Base-by-base conservation (phyloP, 2,888 invertebrate genomes). In the Chrysolina oricalcia region DNA sequence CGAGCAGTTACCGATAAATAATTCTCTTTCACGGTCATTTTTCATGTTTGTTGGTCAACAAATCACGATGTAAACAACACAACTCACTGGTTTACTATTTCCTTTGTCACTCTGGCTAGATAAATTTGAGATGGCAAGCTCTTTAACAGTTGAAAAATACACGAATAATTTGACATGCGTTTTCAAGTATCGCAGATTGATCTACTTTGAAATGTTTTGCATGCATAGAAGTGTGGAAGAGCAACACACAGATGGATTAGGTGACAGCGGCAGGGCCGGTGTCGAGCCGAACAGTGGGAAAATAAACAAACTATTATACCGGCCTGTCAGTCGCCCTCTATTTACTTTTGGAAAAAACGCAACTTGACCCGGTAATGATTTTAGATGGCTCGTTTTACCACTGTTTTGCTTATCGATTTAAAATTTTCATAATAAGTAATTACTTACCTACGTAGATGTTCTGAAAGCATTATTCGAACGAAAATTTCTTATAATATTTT, bases 1-100 rank as follows among this genome's bases (percentile, higher is more conserved):
- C 89, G 89, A 87, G 88, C 88, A 88, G 87, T 87, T 87, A 86
- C 87, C 87, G 87, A 88, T 88, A 87, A 88, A 88, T 89, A 88
- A 87, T 87, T 87, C 87, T 87, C 87, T 88, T 88, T 89, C 88
- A 89, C 88, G 88, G 87, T 88, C 88, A 88, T 87, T 88, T 88
- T 86, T 82, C 85, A 81, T 81, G 85, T 85, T 86, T 87, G 86
- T 87, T 86, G 85, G 84, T 87, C 86, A 86, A 87, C 86, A 86
- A 86, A 87, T 84, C 86, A 83, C 85, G 83, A 82, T 80, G 81
- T 85, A 83, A 85, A 85, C 83, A 83, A 79, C 81, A 82, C 83
- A 70, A 79, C 78, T 81, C 82, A 81, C 82, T 81, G 63, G 72
- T 74, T 73, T 75, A 62, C 67, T 72, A 56, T 78, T 78, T 78